phyloP scores from a whole-genome alignment of 1,140 invertebrate species.

The Meloidogyne hapla region DNA sequence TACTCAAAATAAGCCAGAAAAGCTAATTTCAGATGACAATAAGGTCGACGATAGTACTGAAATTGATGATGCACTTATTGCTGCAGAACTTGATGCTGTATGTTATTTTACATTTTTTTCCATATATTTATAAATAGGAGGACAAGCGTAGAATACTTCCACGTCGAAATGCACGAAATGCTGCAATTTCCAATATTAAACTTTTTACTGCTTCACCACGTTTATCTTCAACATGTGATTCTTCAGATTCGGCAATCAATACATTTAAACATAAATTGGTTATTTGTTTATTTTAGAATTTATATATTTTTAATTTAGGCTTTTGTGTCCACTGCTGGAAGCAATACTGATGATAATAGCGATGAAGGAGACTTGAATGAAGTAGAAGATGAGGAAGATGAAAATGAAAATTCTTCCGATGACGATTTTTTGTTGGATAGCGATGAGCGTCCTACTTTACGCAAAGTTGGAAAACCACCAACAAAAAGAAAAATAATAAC shows the following conservation, averaged over 20 bases:
- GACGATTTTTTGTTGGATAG: conserved; percentile 34
- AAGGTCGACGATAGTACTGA: neutral
- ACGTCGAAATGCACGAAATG: conserved; percentile 44
- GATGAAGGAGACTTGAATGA: conserved; percentile 37
- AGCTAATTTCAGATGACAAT: neutral
- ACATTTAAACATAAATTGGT: conserved; percentile 14
- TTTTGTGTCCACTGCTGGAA: conserved; percentile 26
- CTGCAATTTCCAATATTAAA: conserved; percentile 45
- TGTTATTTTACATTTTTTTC: neutral
- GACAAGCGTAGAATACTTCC: conserved; percentile 48
- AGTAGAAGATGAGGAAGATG: conserved; percentile 53
- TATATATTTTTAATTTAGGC: neutral
- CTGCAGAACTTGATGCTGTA: conserved; percentile 20
- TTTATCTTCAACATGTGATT: conserved; percentile 2
- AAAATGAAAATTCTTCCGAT: conserved; percentile 44
- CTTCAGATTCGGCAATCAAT: conserved; percentile 2
- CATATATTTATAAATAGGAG: conserved; percentile 16
- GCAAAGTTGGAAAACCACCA: conserved; percentile 14
- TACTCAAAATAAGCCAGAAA: conserved; percentile 18
- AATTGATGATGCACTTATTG: conserved; percentile 24
- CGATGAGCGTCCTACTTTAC: conserved; percentile 9
- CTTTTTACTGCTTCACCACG: conserved; percentile 29
- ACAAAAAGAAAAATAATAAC: conserved; percentile 10
- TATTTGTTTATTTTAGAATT: neutral
- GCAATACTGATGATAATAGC: conserved; percentile 21